Percentiles rank a stretch among this genome's conserved stretches.
Conservation (phyloP, 2,113 vertebrate species). For the Ageneiosus marmoratus region DNA sequence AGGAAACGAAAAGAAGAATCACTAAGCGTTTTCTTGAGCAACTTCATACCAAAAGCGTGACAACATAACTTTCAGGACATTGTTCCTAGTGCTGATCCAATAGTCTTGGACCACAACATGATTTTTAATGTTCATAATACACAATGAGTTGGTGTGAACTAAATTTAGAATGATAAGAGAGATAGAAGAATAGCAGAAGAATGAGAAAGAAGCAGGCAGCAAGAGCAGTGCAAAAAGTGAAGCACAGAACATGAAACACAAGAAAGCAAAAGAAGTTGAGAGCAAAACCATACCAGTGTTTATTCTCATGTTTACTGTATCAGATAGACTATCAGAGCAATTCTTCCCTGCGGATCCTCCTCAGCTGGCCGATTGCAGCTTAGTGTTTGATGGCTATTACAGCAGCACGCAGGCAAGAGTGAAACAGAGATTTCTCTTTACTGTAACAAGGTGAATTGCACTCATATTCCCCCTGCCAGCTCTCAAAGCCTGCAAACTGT, state of each 20-base stretch:
- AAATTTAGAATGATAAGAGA: background rate
- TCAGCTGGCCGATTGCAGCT: conserved; percentile 19
- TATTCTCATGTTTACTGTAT: conserved; percentile 31
- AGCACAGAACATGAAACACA: background rate
- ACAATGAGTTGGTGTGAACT: background rate
- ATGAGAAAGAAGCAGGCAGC: conserved; percentile 6
- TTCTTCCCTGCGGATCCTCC: conserved; percentile 66
- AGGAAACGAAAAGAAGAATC: background rate
- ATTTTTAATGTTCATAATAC: background rate
- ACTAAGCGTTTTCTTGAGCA: background rate
- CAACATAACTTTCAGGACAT: background rate
- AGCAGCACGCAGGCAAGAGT: conserved; percentile 1
- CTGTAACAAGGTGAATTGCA: background rate
- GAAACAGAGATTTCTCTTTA: conserved; percentile 20
- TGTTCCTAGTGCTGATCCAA: background rate
- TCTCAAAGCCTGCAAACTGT: background rate
- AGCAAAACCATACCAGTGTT: background rate
- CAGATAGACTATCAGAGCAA: conserved; percentile 55
- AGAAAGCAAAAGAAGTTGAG: background rate
- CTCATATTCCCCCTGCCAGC: background rate
- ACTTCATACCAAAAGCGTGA: background rate
- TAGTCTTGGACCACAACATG: background rate
- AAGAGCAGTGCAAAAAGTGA: conserved; percentile 3
- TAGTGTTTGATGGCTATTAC: conserved; percentile 37
- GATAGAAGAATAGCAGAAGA: background rate